phyloP scores from a whole-genome alignment of 2,888 invertebrate genomes.

The Caenorhabditis sp. region DNA sequence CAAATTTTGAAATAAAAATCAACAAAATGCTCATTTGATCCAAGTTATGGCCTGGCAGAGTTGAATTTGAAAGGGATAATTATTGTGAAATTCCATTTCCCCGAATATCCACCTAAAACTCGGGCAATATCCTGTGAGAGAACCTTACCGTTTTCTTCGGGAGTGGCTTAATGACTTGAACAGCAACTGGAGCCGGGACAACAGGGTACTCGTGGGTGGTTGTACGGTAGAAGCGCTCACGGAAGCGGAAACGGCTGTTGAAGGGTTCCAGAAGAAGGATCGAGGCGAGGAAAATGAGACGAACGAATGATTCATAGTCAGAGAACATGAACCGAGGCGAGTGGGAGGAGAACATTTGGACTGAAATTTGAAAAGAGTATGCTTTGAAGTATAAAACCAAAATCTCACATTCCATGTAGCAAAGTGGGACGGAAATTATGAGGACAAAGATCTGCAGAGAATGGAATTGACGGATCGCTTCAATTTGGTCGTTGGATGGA shows the following conservation, averaged over 20 bases:
- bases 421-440: conserved; percentile 37
- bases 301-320: conserved; percentile 47
- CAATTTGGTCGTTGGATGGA: conserved; percentile 17
- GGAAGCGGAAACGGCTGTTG: conserved; percentile 55
- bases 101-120: too few relatives aligned
- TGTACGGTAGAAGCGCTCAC: conserved; percentile 56
- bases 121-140: too few relatives aligned
- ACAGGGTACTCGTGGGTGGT: conserved; percentile 3
- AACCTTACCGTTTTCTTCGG: conserved; percentile 32
- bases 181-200: neutral
- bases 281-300: conserved; percentile 52
- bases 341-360: conserved; percentile 39
- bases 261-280: conserved; percentile 54
- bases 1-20: too few relatives aligned
- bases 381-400: too few relatives aligned
- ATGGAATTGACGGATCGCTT: conserved; percentile 32
- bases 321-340: conserved; percentile 50
- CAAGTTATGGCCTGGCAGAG: neutral
- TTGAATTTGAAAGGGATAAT: too few relatives aligned
- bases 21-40: too few relatives aligned
- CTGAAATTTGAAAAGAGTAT: neutral
- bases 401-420: conserved; percentile 45
- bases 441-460: conserved; percentile 39
- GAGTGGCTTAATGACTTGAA: conserved; percentile 27
- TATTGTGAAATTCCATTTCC: too few relatives aligned